Percentiles rank a stretch among this genome's conserved stretches.
These are phyloP conservation scores for Himalopsyche anomala DNA, from an alignment of 2,888 invertebrate genomes.

Conservation along the genomic window DNA sequence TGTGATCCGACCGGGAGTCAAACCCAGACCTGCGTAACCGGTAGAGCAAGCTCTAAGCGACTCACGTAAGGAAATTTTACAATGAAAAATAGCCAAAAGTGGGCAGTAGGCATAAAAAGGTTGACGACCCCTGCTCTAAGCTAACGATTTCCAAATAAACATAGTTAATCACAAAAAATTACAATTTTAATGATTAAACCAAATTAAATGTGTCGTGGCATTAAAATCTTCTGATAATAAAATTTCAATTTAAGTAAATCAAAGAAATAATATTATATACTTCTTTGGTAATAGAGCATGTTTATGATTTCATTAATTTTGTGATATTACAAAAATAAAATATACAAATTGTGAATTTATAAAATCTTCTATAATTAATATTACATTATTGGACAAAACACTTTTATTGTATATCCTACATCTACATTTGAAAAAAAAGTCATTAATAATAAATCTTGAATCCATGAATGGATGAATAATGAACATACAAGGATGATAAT, in stretches of 20 bases:
- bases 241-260: not conserved
- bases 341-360: not conserved
- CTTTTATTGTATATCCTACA: not conserved
- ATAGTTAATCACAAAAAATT: not conserved
- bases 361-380: conserved; percentile 10
- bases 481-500: not conserved
- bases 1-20: no score
- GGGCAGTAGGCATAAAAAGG: no score
- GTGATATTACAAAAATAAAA: conserved; percentile 9
- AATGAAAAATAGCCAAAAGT: no score
- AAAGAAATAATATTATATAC: not conserved
- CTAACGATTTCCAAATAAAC: not conserved
- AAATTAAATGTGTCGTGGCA: not conserved
- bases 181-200: not conserved
- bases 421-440: not conserved
- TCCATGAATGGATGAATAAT: conserved; percentile 5
- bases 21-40: no score
- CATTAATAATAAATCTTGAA: not conserved
- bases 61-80: no score
- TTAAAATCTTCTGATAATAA: not conserved
- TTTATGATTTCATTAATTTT: not conserved
- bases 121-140: no score
- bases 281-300: conserved; percentile 10
- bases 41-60: no score
- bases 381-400: conserved; percentile 13